Base-by-base conservation (phyloP, 2,888 invertebrate species). In the Eudemis profundana region DNA sequence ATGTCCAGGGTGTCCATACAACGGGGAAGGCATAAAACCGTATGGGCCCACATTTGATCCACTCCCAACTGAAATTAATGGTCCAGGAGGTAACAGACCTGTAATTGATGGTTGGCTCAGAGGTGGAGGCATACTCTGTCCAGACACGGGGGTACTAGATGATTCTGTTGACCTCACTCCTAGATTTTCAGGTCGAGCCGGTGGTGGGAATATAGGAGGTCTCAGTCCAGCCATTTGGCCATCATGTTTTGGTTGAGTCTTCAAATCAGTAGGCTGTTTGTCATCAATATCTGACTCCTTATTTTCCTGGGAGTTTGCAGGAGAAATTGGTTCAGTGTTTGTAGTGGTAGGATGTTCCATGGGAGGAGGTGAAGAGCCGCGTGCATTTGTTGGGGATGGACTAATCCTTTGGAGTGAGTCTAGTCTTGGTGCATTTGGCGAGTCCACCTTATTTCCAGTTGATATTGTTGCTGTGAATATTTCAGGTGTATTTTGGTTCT, bases 31-130 rank as follows among this genome's bases (percentile, higher is more conserved):
- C 90, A 94, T 93, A 72, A 94, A 94, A 12, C 95, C 93, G 79
- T 95, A 95, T 59, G 94, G 94, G 7, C 93, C 92, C 73, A 94
- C 92, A 75, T 93, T 92, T 53, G 93, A 81, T 60, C 90, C 89
- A 76, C 92, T 93, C 60, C 94, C 94, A 4, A 94, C 93, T 40
- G 94, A 93, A 73, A 94, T 93, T 69, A 94, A 79, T 72, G 94
- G 93, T 42, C 93, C 93, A 56, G 93, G 93, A 65, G 94, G 94
- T 82, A 94, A 83, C 42, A 94, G 79, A 23, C 93, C 93, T 44
- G 93, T 89, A 59, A 94, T 83, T 12, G 94, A 93, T 21, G 94
- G 90, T 76, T 94, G 94, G 40, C 89, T 92, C 5, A 93, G 87
- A 40, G 89, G 90, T 59, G 91, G 90, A 33, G 87, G 89, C 88